A percentile compares a stretch with the other conserved stretches of the same genome.
Conservation (phyloP, 2,888 invertebrate genomes). For the Parnassius orleans region DNA sequence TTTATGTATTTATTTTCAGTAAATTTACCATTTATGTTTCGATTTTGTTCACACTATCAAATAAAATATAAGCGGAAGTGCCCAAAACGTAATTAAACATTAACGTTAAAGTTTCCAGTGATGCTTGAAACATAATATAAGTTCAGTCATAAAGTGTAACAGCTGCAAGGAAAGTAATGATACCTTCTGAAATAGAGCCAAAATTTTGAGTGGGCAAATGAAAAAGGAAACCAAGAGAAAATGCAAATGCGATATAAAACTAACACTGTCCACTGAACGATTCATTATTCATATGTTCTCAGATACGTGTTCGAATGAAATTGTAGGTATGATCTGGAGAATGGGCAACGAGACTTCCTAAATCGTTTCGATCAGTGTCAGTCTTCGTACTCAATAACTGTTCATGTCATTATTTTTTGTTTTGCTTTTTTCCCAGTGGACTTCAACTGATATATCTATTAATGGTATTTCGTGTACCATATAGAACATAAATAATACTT, state of each 20-base stretch:
- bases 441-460: too few relatives aligned
- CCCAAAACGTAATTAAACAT: constrained; percentile 10
- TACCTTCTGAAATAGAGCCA: constrained; percentile 52
- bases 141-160: constrained; percentile 72
- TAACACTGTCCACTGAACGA: constrained; percentile 15
- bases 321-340: neutral
- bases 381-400: too few relatives aligned
- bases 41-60: neutral
- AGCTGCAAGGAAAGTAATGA: constrained; percentile 69
- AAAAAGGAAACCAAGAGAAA: constrained; percentile 51
- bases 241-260: constrained; percentile 33
- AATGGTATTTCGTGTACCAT: too few relatives aligned
- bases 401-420: too few relatives aligned
- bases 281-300: constrained; percentile 3
- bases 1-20: constrained; percentile 8
- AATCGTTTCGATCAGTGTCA: too few relatives aligned
- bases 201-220: constrained; percentile 55
- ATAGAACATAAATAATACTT: too few relatives aligned
- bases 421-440: too few relatives aligned
- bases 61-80: neutral
- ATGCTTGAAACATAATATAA: constrained; percentile 67
- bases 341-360: too few relatives aligned
- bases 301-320: constrained; percentile 9
- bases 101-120: constrained; percentile 60
- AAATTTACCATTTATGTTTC: constrained; percentile 1